phyloP scores from a whole-genome alignment of 1,140 invertebrate genomes.

The Drosophila sucinea region DNA sequence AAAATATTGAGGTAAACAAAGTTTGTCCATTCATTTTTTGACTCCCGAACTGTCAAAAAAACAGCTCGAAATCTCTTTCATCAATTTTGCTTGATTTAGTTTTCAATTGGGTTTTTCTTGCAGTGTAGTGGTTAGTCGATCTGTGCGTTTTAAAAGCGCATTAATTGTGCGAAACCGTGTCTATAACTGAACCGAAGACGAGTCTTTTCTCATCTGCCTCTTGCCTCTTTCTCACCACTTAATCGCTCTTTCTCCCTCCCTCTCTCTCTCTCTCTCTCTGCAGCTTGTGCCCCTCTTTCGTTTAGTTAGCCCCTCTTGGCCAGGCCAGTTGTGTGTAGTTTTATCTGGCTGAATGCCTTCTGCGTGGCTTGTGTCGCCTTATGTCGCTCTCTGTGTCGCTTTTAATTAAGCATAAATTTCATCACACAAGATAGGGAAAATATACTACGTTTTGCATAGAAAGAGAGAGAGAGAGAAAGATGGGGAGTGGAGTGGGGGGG shows the following conservation, averaged over 20 bases:
- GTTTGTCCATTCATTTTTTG: too few relatives aligned
- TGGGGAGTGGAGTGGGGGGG: conserved; percentile 8
- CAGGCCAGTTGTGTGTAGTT: background rate
- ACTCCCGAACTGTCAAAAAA: too few relatives aligned
- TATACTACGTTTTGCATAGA: background rate
- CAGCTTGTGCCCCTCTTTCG: background rate
- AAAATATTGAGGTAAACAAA: too few relatives aligned
- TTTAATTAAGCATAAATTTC: conserved; percentile 83
- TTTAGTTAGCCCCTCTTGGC: too few relatives aligned
- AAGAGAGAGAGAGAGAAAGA: background rate
- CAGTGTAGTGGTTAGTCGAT: conserved; percentile 42
- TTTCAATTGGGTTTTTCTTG: background rate
- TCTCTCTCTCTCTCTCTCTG: conserved; percentile 1
- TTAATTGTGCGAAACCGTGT: conserved; percentile 66
- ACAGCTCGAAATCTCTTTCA: background rate
- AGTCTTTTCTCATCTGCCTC: conserved; percentile 27
- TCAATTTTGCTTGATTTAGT: background rate
- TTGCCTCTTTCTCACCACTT: conserved; percentile 1
- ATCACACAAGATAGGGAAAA: conserved; percentile 72
- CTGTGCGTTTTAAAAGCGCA: conserved; percentile 81
- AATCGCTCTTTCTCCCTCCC: conserved; percentile 2
- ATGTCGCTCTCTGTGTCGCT: conserved; percentile 58
- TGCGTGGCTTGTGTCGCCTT: conserved; percentile 60
- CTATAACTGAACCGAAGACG: conserved; percentile 17
- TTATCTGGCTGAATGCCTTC: conserved; percentile 51